Conservation (phyloP, 1,140 invertebrate genomes). For the Drosophila insularis region DNA sequence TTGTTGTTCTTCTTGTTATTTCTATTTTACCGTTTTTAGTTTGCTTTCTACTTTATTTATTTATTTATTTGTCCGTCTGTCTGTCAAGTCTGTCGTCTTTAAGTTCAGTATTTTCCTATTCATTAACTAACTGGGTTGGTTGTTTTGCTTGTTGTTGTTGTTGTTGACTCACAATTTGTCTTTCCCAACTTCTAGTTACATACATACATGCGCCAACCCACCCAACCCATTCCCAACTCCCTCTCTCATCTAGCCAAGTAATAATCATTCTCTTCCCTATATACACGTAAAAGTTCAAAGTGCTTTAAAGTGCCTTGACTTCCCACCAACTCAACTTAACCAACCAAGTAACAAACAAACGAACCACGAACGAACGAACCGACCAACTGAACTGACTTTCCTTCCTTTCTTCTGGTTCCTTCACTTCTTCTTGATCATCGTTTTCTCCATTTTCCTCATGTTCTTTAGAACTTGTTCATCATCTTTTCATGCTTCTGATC, state of each 20-base stretch:
- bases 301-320: conserved; percentile 76
- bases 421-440: background rate
- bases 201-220: background rate
- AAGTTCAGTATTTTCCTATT: conserved; percentile 41
- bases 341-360: background rate
- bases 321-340: conserved; percentile 35
- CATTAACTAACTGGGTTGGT: conserved; percentile 45
- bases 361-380: too few species aligned
- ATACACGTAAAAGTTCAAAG: conserved; percentile 53
- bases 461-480: conserved; percentile 46
- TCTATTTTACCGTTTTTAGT: conserved; percentile 27
- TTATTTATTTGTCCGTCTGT: conserved; percentile 34
- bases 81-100: background rate
- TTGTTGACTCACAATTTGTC: conserved; percentile 29
- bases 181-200: conserved; percentile 21
- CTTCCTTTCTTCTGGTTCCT: background rate
- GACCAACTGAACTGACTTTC: conserved; percentile 20
- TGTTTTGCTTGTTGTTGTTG: background rate
- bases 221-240: background rate
- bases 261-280: conserved; percentile 25
- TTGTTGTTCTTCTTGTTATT: background rate
- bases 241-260: background rate
- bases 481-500: conserved; percentile 44
- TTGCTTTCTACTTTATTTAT: conserved; percentile 14
- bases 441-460: background rate